phyloP scores from a whole-genome alignment of 2,113 vertebrate species.

The Scopus umbretta region DNA sequence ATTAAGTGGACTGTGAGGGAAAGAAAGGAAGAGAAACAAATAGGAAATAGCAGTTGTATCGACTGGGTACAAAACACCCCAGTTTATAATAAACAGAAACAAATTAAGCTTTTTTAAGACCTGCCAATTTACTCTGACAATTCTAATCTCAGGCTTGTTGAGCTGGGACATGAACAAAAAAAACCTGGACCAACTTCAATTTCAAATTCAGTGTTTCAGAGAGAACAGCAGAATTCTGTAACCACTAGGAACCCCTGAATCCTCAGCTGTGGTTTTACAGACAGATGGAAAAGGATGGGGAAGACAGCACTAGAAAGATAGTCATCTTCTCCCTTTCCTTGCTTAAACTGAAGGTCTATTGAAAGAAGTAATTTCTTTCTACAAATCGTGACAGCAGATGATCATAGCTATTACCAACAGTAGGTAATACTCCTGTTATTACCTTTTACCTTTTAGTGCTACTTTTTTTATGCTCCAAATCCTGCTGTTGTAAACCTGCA shows the following conservation, averaged over 20 bases:
- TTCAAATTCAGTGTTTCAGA: not conserved
- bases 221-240: not conserved
- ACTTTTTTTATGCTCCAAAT: not conserved
- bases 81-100: not conserved
- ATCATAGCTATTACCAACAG: not conserved
- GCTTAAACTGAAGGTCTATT: not conserved
- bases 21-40: not conserved
- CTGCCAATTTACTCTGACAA: not conserved
- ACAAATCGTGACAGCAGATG: not conserved
- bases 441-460: not conserved
- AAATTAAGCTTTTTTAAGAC: not conserved
- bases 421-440: not conserved
- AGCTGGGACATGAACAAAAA: not conserved
- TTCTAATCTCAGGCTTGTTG: not conserved
- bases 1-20: not conserved
- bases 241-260: not conserved
- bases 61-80: not conserved
- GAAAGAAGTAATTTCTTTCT: not conserved
- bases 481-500: not conserved
- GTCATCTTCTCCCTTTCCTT: not conserved
- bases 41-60: not conserved
- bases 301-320: not conserved
- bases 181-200: rapidly evolving
- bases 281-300: not conserved
- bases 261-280: not conserved